Evolutionary conservation across 1,140 invertebrate genomes (phyloP).

Genomic region (Pissodes strobi): DNA sequence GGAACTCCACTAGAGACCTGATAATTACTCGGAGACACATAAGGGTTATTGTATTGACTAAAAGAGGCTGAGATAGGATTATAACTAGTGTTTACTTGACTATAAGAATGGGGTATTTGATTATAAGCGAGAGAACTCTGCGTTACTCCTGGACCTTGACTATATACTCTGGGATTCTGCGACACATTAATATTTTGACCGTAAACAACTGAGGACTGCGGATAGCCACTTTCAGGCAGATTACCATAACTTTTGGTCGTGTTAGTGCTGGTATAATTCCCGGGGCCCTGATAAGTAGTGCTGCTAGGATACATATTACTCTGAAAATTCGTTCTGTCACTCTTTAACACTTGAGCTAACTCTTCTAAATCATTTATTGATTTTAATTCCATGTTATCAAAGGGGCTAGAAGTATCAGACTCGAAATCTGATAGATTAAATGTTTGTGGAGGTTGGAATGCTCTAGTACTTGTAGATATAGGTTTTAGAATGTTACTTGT

Average conservation of each 20-base stretch:
- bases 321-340: conserved; percentile 25
- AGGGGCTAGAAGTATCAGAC: conserved; percentile 85
- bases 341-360: conserved; percentile 71
- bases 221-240: background rate
- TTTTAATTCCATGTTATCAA: conserved; percentile 88
- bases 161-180: background rate
- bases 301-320: conserved; percentile 1
- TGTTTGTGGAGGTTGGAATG: no score
- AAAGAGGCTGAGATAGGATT: conserved; percentile 5
- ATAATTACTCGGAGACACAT: conserved; percentile 7
- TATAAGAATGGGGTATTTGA: conserved; percentile 5
- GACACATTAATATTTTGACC: background rate
- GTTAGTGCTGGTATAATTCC: background rate
- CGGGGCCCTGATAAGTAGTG: background rate
- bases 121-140: conserved; percentile 7
- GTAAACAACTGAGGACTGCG: background rate
- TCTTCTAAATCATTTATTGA: conserved; percentile 89
- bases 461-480: conserved; percentile 34
- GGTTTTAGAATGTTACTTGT: conserved; percentile 47
- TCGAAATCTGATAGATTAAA: conserved; percentile 73
- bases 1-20: conserved; percentile 1
- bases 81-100: conserved; percentile 9
- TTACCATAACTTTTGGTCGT: background rate
- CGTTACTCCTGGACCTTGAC: background rate
- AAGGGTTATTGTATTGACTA: conserved; percentile 9